Evolutionary conservation across 2,888 invertebrate species (phyloP).

Genomic region (Leptodirus hochenwartii): DNA sequence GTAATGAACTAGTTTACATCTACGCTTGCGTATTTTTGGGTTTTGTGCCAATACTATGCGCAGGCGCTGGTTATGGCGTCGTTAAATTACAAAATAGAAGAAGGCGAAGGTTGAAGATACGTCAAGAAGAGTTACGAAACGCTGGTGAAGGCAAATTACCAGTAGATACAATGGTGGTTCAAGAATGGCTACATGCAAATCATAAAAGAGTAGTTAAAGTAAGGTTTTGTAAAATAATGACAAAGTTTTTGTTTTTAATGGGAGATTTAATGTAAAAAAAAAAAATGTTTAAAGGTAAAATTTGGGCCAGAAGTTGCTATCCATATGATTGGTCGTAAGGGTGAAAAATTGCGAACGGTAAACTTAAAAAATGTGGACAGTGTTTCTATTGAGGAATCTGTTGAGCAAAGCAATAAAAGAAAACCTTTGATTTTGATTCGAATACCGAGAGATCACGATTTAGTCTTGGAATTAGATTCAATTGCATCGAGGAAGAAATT

Average conservation of each 20-base stretch:
- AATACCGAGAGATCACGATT: constrained; percentile 77
- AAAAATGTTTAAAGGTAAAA: too few species aligned
- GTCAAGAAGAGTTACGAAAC: constrained; percentile 48
- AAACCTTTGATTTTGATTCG: constrained; percentile 67
- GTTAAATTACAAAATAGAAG: constrained; percentile 81
- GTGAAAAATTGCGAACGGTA: constrained; percentile 73
- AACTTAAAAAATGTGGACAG: constrained; percentile 58
- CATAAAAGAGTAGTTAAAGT: constrained; percentile 75
- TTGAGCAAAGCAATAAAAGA: constrained; percentile 53
- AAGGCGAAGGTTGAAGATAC: constrained; percentile 59
- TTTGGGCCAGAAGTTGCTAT: constrained; percentile 78
- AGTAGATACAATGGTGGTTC: constrained; percentile 82
- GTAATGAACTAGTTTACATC: constrained; percentile 93
- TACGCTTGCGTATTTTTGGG: constrained; percentile 83
- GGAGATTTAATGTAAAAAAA: too few species aligned
- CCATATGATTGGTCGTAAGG: constrained; percentile 77
- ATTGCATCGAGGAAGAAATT: constrained; percentile 67
- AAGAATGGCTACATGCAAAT: constrained; percentile 88
- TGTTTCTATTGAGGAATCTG: constrained; percentile 77
- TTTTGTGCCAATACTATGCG: constrained; percentile 83
- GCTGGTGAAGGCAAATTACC: constrained; percentile 38
- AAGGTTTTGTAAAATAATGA: too few species aligned
- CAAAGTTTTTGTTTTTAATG: too few species aligned
- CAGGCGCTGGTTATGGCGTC: constrained; percentile 81
- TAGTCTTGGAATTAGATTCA: constrained; percentile 81